Conservation (phyloP, 2,888 invertebrate genomes). For the Archips xylosteana region DNA sequence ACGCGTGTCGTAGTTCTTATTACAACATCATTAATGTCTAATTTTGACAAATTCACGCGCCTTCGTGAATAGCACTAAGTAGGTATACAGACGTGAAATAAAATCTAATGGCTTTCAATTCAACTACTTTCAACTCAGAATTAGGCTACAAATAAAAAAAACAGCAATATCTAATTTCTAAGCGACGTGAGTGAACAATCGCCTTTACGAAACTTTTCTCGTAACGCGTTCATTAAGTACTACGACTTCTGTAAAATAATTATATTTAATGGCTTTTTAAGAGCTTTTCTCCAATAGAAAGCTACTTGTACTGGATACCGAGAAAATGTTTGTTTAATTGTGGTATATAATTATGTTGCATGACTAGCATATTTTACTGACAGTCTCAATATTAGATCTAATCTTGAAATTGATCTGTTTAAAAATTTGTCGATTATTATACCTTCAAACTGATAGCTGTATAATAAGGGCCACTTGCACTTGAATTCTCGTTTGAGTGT, state of each 20-base stretch:
- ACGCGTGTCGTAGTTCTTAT: no score
- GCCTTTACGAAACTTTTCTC: slow-evolving; percentile 3
- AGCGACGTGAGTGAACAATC: not conserved
- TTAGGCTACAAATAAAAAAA: no score
- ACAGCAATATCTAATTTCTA: not conserved
- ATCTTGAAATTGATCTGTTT: not conserved
- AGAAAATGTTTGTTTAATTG: slow-evolving; percentile 16
- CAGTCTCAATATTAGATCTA: not conserved
- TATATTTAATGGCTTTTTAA: slow-evolving; percentile 17
- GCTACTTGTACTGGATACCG: slow-evolving; percentile 35
- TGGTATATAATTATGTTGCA: not conserved
- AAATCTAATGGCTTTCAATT: no score
- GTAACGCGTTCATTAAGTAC: not conserved
- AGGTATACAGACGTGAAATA: no score
- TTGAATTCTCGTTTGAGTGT: no score
- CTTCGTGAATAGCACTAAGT: no score
- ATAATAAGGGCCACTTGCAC: no score
- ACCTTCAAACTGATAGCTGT: no score
- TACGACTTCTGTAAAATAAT: slow-evolving; percentile 4
- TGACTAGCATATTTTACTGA: slow-evolving; percentile 4
- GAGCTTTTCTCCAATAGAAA: slow-evolving; percentile 45
- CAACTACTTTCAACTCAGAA: no score
- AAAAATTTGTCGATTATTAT: not conserved
- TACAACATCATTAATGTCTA: no score
- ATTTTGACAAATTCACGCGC: no score